phyloP scores from a whole-genome alignment of 2,797 vertebrate species.

The Spheniscus humboldti region DNA sequence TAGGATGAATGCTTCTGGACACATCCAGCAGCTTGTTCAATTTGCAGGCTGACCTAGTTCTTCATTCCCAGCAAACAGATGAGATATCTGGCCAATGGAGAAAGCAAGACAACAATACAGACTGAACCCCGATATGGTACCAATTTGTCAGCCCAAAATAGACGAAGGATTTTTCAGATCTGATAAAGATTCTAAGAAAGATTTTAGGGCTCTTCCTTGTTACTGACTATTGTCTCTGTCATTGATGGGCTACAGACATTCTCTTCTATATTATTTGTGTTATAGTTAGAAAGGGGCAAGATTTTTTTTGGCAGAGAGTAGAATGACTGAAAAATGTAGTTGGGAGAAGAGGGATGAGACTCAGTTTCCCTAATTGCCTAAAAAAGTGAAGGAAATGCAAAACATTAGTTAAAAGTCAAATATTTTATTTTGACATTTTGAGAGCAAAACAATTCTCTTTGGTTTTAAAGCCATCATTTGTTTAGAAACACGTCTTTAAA shows the following conservation, averaged over 20 bases:
- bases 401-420: neutral
- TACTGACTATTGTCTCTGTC: neutral
- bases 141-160: neutral
- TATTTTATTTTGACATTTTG: neutral
- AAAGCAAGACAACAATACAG: neutral
- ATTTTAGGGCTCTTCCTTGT: neutral
- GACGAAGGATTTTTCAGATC: neutral
- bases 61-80: neutral
- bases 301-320: neutral
- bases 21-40: neutral
- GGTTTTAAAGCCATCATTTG: neutral
- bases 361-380: neutral
- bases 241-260: neutral
- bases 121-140: neutral
- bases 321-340: neutral
- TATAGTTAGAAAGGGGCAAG: neutral
- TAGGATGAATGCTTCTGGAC: neutral
- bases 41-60: neutral
- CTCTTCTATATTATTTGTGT: neutral
- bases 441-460: neutral
- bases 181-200: neutral
- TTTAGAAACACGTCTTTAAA: neutral
- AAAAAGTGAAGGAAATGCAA: neutral
- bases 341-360: neutral
- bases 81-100: neutral